Base-by-base conservation (phyloP, 2,797 vertebrate species). In the Etheostoma perlongum region DNA sequence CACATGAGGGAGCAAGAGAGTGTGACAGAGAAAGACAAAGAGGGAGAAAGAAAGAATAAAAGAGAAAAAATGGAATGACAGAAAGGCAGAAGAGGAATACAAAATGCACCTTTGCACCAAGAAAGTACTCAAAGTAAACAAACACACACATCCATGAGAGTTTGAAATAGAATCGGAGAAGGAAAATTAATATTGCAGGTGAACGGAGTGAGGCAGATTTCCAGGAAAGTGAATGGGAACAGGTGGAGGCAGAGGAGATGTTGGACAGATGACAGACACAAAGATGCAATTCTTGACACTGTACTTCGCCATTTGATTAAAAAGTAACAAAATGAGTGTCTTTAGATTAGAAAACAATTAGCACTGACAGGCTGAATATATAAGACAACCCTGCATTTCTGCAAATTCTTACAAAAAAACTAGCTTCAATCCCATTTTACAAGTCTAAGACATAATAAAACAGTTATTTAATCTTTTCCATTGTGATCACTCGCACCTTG, bases 141-240 rank as follows among this genome's bases (percentile, higher is more conserved):
- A 72, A 83, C 73, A 75, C 49, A 46, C 55, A 80, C 67, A 74
- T 76, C 66, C 74, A 65, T 71, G 46, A 7, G 42, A 86, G 70
- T 76, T 66, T 72, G 71, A 88, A 83, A 89, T 65, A 62, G 65
- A 86, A 82, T 83, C 30, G 2, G 76, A 64, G 59, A 54, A 27
- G 46, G 36, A 72, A 47, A 74, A 88, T 83, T 4, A 83, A 90
- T 86, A 89, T 87, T 89, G 87, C 60, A 89, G 72, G 78, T 81
- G 65, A 65, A 13, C 65, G 57, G 60, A 88, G 83, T 69, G 48
- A 87, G 77, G 62, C 51, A 61, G 64, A 81, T 86, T 81, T 85
- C 72, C 70, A 75, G 76, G 75, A 85, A 89, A 74, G 78, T 76
- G 86, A 89, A 87, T 61, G 67, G 44, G 75, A 74, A 75, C 78